Base-by-base conservation (phyloP, 2,888 invertebrate species). In the Nowickia ferox region DNA sequence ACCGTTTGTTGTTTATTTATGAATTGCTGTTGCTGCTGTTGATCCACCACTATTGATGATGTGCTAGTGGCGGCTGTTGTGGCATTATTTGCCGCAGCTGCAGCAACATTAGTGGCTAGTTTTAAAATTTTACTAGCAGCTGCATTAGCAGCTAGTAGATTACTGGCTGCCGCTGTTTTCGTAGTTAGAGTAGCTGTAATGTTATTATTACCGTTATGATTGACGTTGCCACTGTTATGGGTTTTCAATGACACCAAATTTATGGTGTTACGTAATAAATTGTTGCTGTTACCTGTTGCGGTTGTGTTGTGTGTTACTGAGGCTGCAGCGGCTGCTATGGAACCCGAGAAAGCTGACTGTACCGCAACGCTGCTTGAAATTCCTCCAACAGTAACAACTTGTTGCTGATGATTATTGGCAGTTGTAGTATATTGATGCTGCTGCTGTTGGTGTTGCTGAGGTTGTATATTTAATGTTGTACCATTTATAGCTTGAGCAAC, bases 241-340 rank as follows among this genome's bases (percentile, higher is more conserved):
- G 84, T 81, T 87, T 84, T 82, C 75, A 84, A 82, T 77, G 81
- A 79, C 78, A 93, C 92, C 89, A 92, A 90, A 89, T 92, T 92
- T 89, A 92, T 92, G 89, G 92, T 93, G 91, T 91, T 92, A 89
- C 93, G 92, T 89, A 93, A 90, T 89, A 93, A 89, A 90, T 90
- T 93, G 90, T 91, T 92, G 89, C 88, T 90, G 91, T 92, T 91
- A 91, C 92, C 92, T 91, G 92, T 81, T 89, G 89, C 71, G 75
- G 83, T 69, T 87, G 88, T 87, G 81, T 63, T 86, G 88, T 86
- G 88, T 19, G 87, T 85, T 69, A 87, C 87, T 84, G 78, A 51
- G 88, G 88, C 77, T 87, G 84, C 55, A 1, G 57, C 10, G 84
- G 88, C 71, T 88, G 88, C 71, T 87, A 88, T 78, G 6, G 79